Evolutionary conservation across 2,113 vertebrate genomes (phyloP), one percentile per base, ranked within the genome.

Genomic region (Eretmochelys imbricata): DNA sequence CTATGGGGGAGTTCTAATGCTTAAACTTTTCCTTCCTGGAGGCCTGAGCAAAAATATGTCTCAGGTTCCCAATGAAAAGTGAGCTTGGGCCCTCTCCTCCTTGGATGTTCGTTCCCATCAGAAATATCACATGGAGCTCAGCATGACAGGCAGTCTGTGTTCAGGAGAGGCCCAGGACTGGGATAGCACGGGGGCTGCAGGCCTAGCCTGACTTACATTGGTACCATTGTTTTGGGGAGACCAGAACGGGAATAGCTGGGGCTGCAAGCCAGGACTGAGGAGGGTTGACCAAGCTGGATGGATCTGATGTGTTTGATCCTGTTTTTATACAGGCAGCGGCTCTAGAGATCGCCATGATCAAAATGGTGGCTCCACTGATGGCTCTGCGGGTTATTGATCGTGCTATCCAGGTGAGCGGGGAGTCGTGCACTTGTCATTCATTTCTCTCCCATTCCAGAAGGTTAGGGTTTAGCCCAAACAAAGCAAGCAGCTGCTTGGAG

Each of bases 301-400:
- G 62, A 11, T 9, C 2, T 76, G n/a, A 82, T 1, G 5, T 20
- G 14, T 85, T 87, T 59, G 20, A 0, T 54, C 29, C 48, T 83
- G 10, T 5, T 3, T 82, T 91, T 72, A 35, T 25, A 19, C 82
- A 98, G 98, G 97, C 95, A 93, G 98, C 98, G 54, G 98, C 98
- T 62, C 87, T 97, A 10, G 96, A 98, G 49, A 96, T 97, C 4
- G 96, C 97, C 91, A 97, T 98, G 97, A 97, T 97, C 94, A 97
- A 98, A 93, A 95, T 97, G 82, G 96, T 84, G 31, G 94, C 85
- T 5, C 97, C 93, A 0, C 62, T 50, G n/a, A 93, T 97, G 97
- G 96, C 97, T 5, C 89, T 76, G 50, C 88, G 35, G 16, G 97
- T 98, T 16, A 6, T 94, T 25, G 98, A 97, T 82, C 95, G 92